Base-by-base conservation (phyloP, 2,113 vertebrate genomes). In the Thunnus thynnus region DNA sequence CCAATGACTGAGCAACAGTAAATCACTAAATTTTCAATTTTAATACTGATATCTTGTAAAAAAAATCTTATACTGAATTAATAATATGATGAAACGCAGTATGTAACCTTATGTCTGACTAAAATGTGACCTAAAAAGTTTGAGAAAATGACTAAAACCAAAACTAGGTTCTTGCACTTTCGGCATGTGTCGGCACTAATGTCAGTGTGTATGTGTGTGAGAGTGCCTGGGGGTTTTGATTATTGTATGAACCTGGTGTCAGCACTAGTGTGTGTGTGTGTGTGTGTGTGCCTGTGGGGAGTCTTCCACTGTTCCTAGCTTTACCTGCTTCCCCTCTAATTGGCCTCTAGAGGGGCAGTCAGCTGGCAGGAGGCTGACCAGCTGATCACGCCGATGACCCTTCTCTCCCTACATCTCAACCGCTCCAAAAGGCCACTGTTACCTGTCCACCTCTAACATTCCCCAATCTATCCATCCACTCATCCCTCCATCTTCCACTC, bases 291-390 rank as follows among this genome's bases (percentile, higher is more conserved):
- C 69, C 77, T 50, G 41, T 5, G 2, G 78, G 84, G 82, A 86
- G 65, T 78, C 77, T 81, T 75, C 1, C 71, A 32, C 2, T 66
- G 74, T 69, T 85, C 62, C 72, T 12, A n/a, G 72, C 76, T 80
- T 50, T 58, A 76, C 83, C 50, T 14, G 22, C 70, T 66, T 87
- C 58, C 18, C 13, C 47, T 90, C 71, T 93, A 93, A 93, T 93
- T 93, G 88, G 91, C 82, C 89, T 82, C 86, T 48, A 54, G 89
- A 91, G 90, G 89, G 41, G 61, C 48, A 60, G 68, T 60, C 1
- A 20, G 79, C 74, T 69, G 66, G 82, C 60, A 76, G 79, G 64
- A 86, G 72, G 71, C 76, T 78, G 74, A 86, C 78, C 89, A 84
- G 72, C 57, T 80, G 79, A 92, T 89, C 84, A 82, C 54, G 30